Base-by-base conservation (phyloP, 92 coral and sea anemone genomes). In the Actinostola sp. region DNA sequence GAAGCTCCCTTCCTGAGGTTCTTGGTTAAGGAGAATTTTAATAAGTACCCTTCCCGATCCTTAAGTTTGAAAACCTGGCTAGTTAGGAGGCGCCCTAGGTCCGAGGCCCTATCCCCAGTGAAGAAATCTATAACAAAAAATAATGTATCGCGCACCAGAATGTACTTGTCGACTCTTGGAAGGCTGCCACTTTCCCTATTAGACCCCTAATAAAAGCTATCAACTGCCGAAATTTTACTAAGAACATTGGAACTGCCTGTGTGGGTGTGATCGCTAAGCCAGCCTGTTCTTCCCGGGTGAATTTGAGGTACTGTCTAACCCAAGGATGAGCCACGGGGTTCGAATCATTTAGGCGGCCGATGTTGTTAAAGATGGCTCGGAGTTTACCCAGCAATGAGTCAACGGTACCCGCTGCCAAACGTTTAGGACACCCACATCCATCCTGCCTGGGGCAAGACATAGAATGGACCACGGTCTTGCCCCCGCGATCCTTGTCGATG, bases 301-400 rank as follows among this genome's bases (percentile, higher is more conserved):
- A n/a, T n/a, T n/a, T n/a, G n/a, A n/a, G n/a, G n/a, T n/a, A n/a
- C n/a, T n/a, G n/a, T n/a, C n/a, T n/a, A n/a, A n/a, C n/a, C n/a
- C n/a, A n/a, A n/a, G n/a, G n/a, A n/a, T n/a, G n/a, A n/a, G n/a
- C n/a, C n/a, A n/a, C n/a, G n/a, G n/a, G n/a, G n/a, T n/a, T n/a
- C n/a, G 82, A 77, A 16, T 72, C 74, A 39, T 42, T 52, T 20
- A 55, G 21, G 33, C 88, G 77, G 15, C 91, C 91, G 20, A 38
- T 41, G 3, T 50, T 43, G 51, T 53, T 69, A 21, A 86, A 81
- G 17, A 86, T 67, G 26, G 84, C 79, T 17, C 91, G 66, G 45
- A 81, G 52, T 55, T 45, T 66, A 2, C 67, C 73, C 3, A 76
- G 58, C 53, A 38, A 66, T n/a, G 76, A 76, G 60, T 76, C 66